Evolutionary conservation across 2,888 invertebrate genomes (phyloP).

Genomic region (Digitonthophagus gazella): DNA sequence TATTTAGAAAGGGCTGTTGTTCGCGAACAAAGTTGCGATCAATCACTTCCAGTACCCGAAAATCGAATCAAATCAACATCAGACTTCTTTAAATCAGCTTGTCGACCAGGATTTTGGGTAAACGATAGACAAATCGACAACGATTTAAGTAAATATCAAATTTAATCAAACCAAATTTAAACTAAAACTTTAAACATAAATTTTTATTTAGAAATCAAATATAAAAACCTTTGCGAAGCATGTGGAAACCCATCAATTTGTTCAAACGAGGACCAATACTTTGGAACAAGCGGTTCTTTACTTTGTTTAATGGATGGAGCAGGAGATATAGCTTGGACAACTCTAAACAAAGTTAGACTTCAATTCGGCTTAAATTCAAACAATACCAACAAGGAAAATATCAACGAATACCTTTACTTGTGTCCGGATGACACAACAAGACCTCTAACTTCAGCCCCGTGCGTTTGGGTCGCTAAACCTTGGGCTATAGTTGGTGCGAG

Average conservation of each 20-base stretch:
- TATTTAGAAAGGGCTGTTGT: slow-evolving; percentile 74
- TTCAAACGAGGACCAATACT: slow-evolving; percentile 69
- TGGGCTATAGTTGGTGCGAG: slow-evolving; percentile 74
- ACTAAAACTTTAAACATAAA: slow-evolving; percentile 12
- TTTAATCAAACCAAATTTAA: slow-evolving; percentile 3
- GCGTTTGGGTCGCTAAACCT: slow-evolving; percentile 76
- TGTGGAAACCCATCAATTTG: slow-evolving; percentile 66
- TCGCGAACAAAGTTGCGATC: slow-evolving; percentile 65
- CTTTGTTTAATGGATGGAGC: slow-evolving; percentile 73
- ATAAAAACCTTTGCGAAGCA: slow-evolving; percentile 69
- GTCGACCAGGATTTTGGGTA: slow-evolving; percentile 85
- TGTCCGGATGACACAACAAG: slow-evolving; percentile 74
- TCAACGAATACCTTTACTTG: slow-evolving; percentile 64
- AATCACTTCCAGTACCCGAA: slow-evolving; percentile 66
- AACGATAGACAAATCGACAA: slow-evolving; percentile 62
- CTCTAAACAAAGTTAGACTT: slow-evolving; percentile 63
- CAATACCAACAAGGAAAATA: slow-evolving; percentile 46
- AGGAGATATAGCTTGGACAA: slow-evolving; percentile 83
- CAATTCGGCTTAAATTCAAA: no score
- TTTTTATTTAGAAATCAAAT: slow-evolving; percentile 57
- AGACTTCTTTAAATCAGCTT: slow-evolving; percentile 74
- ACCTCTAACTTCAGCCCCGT: slow-evolving; percentile 61
- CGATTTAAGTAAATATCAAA: slow-evolving; percentile 63
- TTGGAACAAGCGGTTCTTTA: slow-evolving; percentile 79
- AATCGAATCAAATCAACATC: slow-evolving; percentile 74